Conservation (phyloP, 2,113 vertebrate genomes). For the Sturnus vulgaris region DNA sequence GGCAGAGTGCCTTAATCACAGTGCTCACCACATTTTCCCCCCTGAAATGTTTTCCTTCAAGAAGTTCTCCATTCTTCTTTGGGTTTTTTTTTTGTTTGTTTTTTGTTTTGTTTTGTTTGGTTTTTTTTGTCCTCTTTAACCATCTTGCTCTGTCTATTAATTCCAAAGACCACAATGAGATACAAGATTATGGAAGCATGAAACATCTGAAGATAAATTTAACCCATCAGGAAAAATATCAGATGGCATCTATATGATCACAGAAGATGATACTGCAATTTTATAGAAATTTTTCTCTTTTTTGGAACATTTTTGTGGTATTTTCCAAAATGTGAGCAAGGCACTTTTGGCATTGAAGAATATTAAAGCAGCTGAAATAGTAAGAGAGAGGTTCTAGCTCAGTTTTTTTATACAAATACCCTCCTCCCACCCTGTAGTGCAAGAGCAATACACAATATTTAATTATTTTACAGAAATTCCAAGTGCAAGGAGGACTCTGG, state of each 20-base stretch:
- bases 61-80: not conserved
- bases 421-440: not conserved
- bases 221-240: not conserved
- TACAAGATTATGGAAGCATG: not conserved
- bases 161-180: not conserved
- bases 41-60: not conserved
- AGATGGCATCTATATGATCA: not conserved
- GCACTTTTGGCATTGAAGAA: not conserved
- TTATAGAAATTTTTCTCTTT: not conserved
- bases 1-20: conserved; percentile 18
- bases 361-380: not conserved
- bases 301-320: not conserved
- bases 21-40: not conserved
- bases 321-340: not conserved
- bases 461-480: not conserved
- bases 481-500: not conserved
- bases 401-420: not conserved
- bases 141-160: not conserved
- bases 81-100: not conserved
- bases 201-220: not conserved
- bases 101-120: not conserved
- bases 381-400: not conserved
- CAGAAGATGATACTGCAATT: not conserved
- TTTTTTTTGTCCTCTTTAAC: not conserved
- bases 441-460: not conserved